These are phyloP conservation scores for Cheilosia scutellata DNA, from an alignment of 2,888 invertebrate species.

Conservation along the genomic window DNA sequence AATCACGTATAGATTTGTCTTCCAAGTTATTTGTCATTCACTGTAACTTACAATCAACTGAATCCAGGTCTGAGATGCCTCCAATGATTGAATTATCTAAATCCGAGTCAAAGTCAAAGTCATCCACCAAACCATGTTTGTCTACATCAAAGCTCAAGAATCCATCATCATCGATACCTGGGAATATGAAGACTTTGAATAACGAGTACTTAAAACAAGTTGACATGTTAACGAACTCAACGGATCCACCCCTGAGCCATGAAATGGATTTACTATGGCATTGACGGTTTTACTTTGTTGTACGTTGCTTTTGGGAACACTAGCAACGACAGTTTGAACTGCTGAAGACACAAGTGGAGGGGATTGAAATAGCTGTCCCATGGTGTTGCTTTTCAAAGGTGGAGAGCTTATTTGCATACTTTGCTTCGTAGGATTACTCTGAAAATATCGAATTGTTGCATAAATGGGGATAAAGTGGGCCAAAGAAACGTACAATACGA, in stretches of 20 bases:
- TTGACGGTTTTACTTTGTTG: neutral
- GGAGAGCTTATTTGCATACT: neutral
- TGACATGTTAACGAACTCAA: slow-evolving; percentile 16
- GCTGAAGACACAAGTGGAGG: neutral
- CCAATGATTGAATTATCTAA: slow-evolving; percentile 41
- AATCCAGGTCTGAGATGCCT: slow-evolving; percentile 56
- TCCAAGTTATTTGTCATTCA: neutral
- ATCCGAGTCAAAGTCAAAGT: slow-evolving; percentile 48
- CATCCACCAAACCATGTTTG: slow-evolving; percentile 27
- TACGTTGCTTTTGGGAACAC: neutral
- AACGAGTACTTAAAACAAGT: neutral
- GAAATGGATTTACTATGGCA: neutral
- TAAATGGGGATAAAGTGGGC: neutral
- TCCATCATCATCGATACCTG: slow-evolving; percentile 31
- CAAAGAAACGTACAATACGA: slow-evolving; percentile 9
- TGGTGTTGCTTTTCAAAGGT: neutral
- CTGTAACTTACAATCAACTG: slow-evolving; percentile 47
- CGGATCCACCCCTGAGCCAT: slow-evolving; percentile 29
- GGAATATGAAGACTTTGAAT: neutral
- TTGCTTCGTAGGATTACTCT: slow-evolving; percentile 29
- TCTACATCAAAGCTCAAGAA: slow-evolving; percentile 52
- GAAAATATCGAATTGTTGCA: neutral
- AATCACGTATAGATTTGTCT: neutral
- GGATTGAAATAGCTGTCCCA: neutral
- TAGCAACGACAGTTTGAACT: neutral